Percentiles rank a stretch among this genome's conserved stretches.
phyloP scores from a whole-genome alignment of 2,113 vertebrate species.

The Oreochromis spilurus region DNA sequence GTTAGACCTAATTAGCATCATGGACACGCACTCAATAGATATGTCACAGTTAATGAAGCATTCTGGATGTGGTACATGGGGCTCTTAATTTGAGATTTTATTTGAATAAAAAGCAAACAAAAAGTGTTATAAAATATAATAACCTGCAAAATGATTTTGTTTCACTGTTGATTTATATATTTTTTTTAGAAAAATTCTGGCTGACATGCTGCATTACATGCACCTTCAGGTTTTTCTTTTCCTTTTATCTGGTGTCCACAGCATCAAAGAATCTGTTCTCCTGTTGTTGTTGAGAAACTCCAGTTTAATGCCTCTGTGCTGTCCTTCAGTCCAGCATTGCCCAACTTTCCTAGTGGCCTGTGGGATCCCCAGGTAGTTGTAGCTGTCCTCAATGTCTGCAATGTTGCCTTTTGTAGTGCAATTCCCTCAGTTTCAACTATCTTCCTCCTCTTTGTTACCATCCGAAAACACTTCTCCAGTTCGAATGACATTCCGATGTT shows the following conservation, averaged over 20 bases:
- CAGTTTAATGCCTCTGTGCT: neutral
- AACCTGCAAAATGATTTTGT: neutral
- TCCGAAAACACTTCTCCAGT: neutral
- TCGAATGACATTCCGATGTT: neutral
- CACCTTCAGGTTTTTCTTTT: neutral
- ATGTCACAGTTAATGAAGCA: conserved; percentile 17
- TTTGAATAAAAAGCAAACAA: neutral
- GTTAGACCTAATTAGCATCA: conserved; percentile 12
- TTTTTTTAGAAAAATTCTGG: neutral
- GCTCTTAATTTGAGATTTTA: conserved; percentile 14
- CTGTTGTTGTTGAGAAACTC: neutral
- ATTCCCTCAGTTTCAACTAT: neutral
- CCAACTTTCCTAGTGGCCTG: neutral
- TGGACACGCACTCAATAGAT: neutral
- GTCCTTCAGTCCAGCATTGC: neutral
- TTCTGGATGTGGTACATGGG: neutral
- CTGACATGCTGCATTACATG: neutral
- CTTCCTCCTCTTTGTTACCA: neutral
- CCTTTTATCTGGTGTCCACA: neutral
- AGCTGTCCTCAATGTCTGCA: neutral
- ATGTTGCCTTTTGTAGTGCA: neutral
- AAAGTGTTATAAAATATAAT: neutral
- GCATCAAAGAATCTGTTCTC: neutral
- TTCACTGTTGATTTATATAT: neutral
- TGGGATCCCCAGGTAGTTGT: neutral